A percentile compares a stretch with the other conserved stretches of the same genome.
These are phyloP conservation scores for Lophura nycthemera DNA, from an alignment of 2,113 vertebrate species.

Conservation along the genomic window DNA sequence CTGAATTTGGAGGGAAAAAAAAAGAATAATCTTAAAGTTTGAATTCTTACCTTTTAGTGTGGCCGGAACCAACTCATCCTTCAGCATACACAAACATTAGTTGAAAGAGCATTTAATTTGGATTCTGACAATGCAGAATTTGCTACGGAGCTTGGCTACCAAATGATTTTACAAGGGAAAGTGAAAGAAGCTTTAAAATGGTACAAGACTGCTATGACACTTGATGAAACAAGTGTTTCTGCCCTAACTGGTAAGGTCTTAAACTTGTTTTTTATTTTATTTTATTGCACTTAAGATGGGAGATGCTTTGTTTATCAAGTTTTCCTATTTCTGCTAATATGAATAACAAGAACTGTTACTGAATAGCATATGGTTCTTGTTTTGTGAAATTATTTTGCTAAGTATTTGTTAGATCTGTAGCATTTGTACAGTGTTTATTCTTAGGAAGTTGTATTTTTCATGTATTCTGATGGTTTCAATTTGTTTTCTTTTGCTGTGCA, in stretches of 20 bases:
- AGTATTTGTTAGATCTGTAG: background rate
- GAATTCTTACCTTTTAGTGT: constrained; percentile 81
- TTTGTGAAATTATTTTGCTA: background rate
- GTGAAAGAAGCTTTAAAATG: constrained; percentile 89
- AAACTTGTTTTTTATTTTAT: background rate
- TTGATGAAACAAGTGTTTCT: constrained; percentile 89
- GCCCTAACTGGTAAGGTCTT: constrained; percentile 85
- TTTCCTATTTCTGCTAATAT: background rate
- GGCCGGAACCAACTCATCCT: constrained; percentile 89
- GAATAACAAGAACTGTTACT: background rate
- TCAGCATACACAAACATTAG: constrained; percentile 85
- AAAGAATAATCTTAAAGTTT: background rate
- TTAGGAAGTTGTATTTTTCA: background rate
- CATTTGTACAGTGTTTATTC: background rate
- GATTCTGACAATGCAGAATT: constrained; percentile 84
- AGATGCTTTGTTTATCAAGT: background rate
- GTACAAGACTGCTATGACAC: constrained; percentile 90
- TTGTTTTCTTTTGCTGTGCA: background rate
- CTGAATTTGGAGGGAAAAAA: background rate
- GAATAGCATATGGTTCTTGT: background rate
- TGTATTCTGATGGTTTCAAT: background rate
- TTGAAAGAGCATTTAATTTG: constrained; percentile 87
- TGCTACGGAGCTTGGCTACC: constrained; percentile 94
- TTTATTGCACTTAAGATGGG: background rate
- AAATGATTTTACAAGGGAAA: constrained; percentile 89